Evolutionary conservation across 2,888 invertebrate species (phyloP).

Genomic region (Stramonita haemastoma): DNA sequence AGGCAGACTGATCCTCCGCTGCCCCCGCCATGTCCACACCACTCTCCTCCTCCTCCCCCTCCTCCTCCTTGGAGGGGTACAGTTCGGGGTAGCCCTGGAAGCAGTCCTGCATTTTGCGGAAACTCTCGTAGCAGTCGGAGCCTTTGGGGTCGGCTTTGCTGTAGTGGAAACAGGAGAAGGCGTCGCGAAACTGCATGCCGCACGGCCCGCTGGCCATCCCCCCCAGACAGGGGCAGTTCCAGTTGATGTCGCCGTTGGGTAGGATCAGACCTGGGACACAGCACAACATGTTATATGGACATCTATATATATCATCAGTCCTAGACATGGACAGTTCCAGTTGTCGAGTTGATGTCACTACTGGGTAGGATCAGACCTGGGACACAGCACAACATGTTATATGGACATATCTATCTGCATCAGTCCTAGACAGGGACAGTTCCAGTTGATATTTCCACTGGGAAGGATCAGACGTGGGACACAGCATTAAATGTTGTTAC

Average conservation of each 20-base stretch:
- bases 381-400: too few relatives aligned
- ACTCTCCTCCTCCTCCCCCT: constrained; percentile 19
- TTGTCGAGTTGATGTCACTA: too few relatives aligned
- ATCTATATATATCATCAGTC: too few relatives aligned
- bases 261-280: constrained; percentile 87
- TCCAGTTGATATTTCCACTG: too few relatives aligned
- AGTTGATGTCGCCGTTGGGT: constrained; percentile 93
- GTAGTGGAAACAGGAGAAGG: constrained; percentile 96
- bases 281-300: too few relatives aligned
- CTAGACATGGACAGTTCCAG: too few relatives aligned
- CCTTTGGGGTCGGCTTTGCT: constrained; percentile 89
- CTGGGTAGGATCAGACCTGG: too few relatives aligned
- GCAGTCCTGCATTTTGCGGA: constrained; percentile 89
- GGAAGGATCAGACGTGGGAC: too few relatives aligned
- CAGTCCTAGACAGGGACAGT: too few relatives aligned
- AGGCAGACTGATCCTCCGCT: not conserved
- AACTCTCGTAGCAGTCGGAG: constrained; percentile 89
- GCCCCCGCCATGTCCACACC: not conserved
- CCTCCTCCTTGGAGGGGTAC: constrained; percentile 79
- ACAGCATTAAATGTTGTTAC: not conserved
- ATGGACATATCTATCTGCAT: too few relatives aligned
- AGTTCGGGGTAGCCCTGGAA: constrained; percentile 91
- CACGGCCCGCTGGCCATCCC: constrained; percentile 99
- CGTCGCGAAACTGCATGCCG: constrained; percentile 93
- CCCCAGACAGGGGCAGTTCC: constrained; percentile 97